phyloP scores from a whole-genome alignment of 2,888 invertebrate genomes.

The Ochropleura plecta region DNA sequence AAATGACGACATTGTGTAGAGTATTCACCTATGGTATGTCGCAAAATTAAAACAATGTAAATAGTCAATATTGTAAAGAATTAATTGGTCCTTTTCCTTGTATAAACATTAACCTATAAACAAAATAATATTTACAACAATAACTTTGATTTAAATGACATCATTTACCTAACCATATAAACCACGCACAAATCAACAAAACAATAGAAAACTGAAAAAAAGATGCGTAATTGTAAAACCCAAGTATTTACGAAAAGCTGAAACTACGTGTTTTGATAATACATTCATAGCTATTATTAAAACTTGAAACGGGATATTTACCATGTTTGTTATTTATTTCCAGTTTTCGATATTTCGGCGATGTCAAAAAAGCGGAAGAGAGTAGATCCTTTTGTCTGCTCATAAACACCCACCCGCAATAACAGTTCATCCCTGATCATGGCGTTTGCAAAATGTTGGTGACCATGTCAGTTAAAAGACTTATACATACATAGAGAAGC shows the following conservation, averaged over 20 bases:
- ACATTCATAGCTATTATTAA: neutral
- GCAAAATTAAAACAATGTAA: neutral
- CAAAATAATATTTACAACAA: neutral
- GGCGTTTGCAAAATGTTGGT: too few species aligned
- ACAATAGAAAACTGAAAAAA: constrained; percentile 5
- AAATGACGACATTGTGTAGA: neutral
- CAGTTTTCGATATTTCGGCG: too few species aligned
- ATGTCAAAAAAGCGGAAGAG: too few species aligned
- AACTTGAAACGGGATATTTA: too few species aligned
- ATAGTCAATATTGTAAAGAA: constrained; percentile 3
- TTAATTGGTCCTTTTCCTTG: constrained; percentile 12
- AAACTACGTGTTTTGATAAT: constrained; percentile 6
- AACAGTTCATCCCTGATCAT: too few species aligned
- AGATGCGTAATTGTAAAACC: constrained; percentile 7
- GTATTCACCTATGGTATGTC: neutral
- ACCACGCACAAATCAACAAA: neutral
- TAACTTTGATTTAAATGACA: neutral
- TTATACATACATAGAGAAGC: too few species aligned
- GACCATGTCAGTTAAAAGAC: too few species aligned
- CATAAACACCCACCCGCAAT: too few species aligned
- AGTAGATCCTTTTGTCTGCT: too few species aligned
- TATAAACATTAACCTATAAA: neutral
- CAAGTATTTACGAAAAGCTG: neutral
- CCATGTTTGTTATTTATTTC: too few species aligned
- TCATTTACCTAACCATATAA: neutral